These are phyloP conservation scores for Drosophila parvula DNA, from an alignment of 1,140 invertebrate genomes.

Conservation along the genomic window DNA sequence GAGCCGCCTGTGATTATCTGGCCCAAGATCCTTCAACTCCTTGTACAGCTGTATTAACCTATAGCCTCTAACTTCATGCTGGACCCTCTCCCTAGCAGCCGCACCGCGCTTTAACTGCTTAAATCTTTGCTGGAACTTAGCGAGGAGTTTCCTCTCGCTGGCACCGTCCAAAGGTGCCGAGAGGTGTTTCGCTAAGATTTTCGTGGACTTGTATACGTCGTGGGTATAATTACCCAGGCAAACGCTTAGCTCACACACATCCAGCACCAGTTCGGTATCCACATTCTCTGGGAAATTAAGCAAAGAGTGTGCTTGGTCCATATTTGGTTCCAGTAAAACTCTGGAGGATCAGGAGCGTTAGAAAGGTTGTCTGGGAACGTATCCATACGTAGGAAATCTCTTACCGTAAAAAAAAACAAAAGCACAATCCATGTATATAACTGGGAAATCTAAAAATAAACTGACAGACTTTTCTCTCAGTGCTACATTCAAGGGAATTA, in stretches of 20 bases:
- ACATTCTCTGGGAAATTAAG: neutral
- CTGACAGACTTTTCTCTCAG: slow-evolving; percentile 19
- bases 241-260: slow-evolving; percentile 16
- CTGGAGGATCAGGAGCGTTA: neutral
- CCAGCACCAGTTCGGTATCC: slow-evolving; percentile 5
- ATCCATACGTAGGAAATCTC: neutral
- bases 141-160: neutral
- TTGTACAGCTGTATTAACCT: slow-evolving; percentile 44
- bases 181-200: neutral
- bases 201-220: slow-evolving; percentile 1
- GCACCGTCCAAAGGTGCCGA: too few species aligned
- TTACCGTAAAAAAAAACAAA: slow-evolving; percentile 11
- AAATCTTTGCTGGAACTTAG: slow-evolving; percentile 28
- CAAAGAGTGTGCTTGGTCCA: neutral
- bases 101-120: neutral
- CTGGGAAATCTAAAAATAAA: slow-evolving; percentile 1
- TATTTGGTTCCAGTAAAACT: neutral
- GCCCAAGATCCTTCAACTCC: slow-evolving; percentile 16
- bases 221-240: slow-evolving; percentile 12
- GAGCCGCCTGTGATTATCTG: neutral
- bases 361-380: neutral
- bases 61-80: slow-evolving; percentile 4
- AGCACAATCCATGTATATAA: slow-evolving; percentile 6
- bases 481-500: slow-evolving; percentile 16
- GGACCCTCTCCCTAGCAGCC: neutral